Evolutionary conservation across 1,140 invertebrate species (phyloP).

Genomic region (Euura saliciscinereae): DNA sequence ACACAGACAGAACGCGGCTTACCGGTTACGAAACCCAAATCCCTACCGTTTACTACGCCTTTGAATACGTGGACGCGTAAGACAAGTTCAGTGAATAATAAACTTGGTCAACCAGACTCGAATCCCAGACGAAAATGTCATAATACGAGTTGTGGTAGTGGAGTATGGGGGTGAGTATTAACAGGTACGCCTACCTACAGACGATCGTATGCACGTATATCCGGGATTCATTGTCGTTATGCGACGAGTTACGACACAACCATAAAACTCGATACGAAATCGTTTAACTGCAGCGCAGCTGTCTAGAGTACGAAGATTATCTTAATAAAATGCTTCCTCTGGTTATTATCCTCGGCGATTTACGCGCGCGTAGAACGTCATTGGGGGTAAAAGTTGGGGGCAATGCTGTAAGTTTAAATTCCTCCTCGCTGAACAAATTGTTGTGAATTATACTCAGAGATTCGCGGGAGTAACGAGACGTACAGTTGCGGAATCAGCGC

Average conservation of each 20-base stretch:
- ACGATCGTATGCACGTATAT: background rate
- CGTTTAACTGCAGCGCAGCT: background rate
- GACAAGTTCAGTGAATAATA: too few species aligned
- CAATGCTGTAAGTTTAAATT: too few species aligned
- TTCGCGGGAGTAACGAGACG: too few species aligned
- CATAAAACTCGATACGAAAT: background rate
- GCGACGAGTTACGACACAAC: background rate
- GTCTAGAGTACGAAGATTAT: conserved; percentile 1
- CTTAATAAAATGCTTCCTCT: background rate
- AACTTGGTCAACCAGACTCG: background rate
- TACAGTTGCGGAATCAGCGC: too few species aligned
- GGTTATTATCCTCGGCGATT: background rate
- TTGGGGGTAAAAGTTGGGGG: too few species aligned
- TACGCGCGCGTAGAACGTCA: background rate
- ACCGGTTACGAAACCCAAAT: too few species aligned
- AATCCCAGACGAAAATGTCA: background rate
- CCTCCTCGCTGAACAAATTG: too few species aligned
- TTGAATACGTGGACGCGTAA: too few species aligned
- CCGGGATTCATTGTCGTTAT: background rate
- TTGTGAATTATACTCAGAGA: too few species aligned
- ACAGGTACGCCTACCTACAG: background rate
- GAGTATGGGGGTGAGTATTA: background rate
- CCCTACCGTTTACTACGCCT: too few species aligned
- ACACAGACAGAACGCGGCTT: too few species aligned
- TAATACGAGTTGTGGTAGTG: background rate